A percentile compares a stretch with the other conserved stretches of the same genome.
These are phyloP conservation scores for Onchidella celtica DNA, from an alignment of 2,888 invertebrate species.

Conservation along the genomic window DNA sequence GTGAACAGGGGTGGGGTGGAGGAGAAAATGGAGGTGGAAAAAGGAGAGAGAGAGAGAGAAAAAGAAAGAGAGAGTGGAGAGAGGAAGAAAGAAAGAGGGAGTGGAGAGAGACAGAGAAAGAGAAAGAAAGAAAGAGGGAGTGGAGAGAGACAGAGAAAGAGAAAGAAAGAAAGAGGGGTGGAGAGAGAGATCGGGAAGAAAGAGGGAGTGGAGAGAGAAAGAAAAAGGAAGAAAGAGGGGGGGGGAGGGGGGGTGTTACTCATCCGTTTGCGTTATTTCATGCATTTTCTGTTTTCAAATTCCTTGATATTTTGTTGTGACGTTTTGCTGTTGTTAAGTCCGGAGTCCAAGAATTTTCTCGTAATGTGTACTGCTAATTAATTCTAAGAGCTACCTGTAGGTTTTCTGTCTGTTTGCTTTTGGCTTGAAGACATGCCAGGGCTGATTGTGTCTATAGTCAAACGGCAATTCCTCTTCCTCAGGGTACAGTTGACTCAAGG, in stretches of 20 bases:
- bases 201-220: neutral
- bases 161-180: constrained; percentile 25
- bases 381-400: too few relatives aligned
- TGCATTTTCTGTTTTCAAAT: neutral
- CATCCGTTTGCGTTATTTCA: neutral
- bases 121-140: neutral
- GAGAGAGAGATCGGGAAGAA: neutral
- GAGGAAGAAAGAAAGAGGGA: neutral
- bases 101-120: constrained; percentile 40
- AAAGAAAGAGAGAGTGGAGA: neutral
- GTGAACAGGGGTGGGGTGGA: too few relatives aligned
- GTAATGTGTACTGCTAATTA: too few relatives aligned
- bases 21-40: too few relatives aligned
- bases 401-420: too few relatives aligned
- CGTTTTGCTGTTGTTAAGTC: too few relatives aligned
- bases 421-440: too few relatives aligned
- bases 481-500: too few relatives aligned
- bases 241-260: neutral
- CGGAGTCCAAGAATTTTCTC: too few relatives aligned
- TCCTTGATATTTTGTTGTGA: too few relatives aligned
- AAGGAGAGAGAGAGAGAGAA: neutral
- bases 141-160: constrained; percentile 42
- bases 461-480: too few relatives aligned
- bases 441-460: too few relatives aligned
- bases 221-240: constrained; percentile 28